Evolutionary conservation across 1,140 invertebrate species (phyloP), one percentile per base, ranked within the genome.

Genomic region (Drosophila melanica): DNA sequence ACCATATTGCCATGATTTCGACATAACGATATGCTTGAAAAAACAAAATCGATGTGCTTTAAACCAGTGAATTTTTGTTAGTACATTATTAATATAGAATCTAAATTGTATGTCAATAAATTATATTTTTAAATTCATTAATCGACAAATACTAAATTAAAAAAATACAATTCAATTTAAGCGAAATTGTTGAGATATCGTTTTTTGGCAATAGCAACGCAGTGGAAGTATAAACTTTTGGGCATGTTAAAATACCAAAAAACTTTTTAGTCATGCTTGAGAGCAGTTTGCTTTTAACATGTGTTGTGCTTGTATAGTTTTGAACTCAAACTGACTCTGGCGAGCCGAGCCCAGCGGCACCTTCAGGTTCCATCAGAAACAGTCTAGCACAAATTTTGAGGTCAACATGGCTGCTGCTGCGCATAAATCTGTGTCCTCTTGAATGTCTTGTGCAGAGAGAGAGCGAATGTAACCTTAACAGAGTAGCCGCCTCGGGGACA

Each of bases 351-450:
- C 12, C 0, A 11, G 30, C 33, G 16, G n/a, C 3, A 14, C 20
- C 62, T 66, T 71, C 45, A 42, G 35, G 47, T 20, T 57, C 62
- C 42, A 16, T 3, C 20, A 35, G 12, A 14, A 64, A 20, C 18
- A 16, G 37, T 39, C 39, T 54, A 23, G 45, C 20, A 27, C 45
- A 84, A 85, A 75, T 75, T 86, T 86, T 86, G 75, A 81, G 81
- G 81, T 86, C 82, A 86, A 74, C 70, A 53, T 70, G 35, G 45
- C 8, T 10, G 45, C 33, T 45, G 68, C 41, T 48, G 53, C 70
- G 74, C 78, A 85, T 78, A 85, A 85, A 85, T 85, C 81, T 75
- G 63, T 47, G 62, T 50, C 16, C 16, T 20, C 27, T 50, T 35
- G 51, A 55, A 18, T 27, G 39, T 58, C 68, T 65, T 77, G 74